Base-by-base conservation (phyloP, 2,113 vertebrate genomes). In the Atrichornis clamosus region DNA sequence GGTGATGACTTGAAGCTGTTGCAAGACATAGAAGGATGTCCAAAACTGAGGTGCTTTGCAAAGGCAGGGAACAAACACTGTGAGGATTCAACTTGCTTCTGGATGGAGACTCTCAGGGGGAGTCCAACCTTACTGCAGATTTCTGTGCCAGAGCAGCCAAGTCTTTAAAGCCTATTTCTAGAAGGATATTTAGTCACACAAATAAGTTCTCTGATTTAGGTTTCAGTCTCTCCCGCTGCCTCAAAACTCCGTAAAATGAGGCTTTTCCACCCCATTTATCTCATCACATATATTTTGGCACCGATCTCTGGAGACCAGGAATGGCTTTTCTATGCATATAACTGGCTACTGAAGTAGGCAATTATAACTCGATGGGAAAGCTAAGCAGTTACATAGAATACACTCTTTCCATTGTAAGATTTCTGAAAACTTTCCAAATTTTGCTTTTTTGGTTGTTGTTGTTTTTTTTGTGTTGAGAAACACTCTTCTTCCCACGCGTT, bases 401-500 rank as follows among this genome's bases (percentile, higher is more conserved):
- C 15, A 78, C 70, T 94, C 70, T 79, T 93, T 85, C 41, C n/a
- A 95, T 90, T 96, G 90, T 95, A 69, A 92, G 28, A 59, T 12
- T 73, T 72, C 76, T 90, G 95, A 96, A 95, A 84, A 3, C 14
- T 52, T 93, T 95, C 94, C 93, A 95, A 74, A 74, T 72, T 63
- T 87, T 76, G 55, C 3, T 35, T 50, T 68, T 81, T 75, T 10
- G 1, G 23, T 37, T 58, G 42, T 44, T 69, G 17, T 23, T 52
- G 12, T 1, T 32, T 27, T 69, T 69, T 87, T 10, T 74, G 37
- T 56, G 39, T 81, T 90, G 77, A 84, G 91, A 87, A 94, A 93
- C 0, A 0, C 7, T 82, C 78, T 74, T 90, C 85, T 94, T 86
- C 89, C 80, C 93, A 92, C 83, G 92, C 1, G 2, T 75, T 84